Percentiles rank a stretch among this genome's conserved stretches.
Conservation (phyloP, 2,113 vertebrate species). For the Osmerus eperlanus region DNA sequence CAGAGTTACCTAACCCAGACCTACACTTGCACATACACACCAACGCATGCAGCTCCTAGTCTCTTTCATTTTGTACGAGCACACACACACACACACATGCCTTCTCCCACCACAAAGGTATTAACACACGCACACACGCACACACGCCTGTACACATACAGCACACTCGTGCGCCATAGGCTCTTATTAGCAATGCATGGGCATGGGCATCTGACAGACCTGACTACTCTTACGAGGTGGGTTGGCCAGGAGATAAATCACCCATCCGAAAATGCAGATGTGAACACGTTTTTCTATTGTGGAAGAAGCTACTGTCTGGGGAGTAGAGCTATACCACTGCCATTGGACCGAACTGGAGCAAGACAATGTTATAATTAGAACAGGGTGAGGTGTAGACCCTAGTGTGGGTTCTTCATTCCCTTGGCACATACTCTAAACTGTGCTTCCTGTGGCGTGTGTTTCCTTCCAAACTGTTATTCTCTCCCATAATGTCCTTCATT, state of each 20-base stretch:
- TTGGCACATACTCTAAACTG: no score
- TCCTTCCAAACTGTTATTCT: no score
- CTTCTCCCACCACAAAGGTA: not conserved
- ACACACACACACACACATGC: conserved; percentile 15
- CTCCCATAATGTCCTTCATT: no score
- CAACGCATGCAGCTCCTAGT: conserved; percentile 1
- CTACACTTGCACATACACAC: conserved; percentile 15
- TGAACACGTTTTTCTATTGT: not conserved
- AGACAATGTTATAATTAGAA: not conserved
- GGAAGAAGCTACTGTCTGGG: not conserved
- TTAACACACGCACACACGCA: not conserved
- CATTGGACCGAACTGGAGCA: conserved; percentile 1
- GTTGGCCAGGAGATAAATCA: not conserved
- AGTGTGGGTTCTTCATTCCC: no score
- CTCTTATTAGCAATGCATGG: not conserved
- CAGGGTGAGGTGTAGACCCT: no score
- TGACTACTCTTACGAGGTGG: not conserved
- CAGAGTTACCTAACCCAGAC: not conserved
- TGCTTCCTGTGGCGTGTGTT: no score
- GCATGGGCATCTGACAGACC: not conserved
- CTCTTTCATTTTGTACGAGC: not conserved
- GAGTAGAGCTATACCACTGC: not conserved
- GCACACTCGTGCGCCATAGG: not conserved
- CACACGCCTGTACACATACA: conserved; percentile 10
- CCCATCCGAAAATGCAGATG: not conserved